Percentiles rank a stretch among this genome's conserved stretches.
These are phyloP conservation scores for Mesorhabditis belari DNA, from an alignment of 2,888 invertebrate genomes.

Conservation along the genomic window DNA sequence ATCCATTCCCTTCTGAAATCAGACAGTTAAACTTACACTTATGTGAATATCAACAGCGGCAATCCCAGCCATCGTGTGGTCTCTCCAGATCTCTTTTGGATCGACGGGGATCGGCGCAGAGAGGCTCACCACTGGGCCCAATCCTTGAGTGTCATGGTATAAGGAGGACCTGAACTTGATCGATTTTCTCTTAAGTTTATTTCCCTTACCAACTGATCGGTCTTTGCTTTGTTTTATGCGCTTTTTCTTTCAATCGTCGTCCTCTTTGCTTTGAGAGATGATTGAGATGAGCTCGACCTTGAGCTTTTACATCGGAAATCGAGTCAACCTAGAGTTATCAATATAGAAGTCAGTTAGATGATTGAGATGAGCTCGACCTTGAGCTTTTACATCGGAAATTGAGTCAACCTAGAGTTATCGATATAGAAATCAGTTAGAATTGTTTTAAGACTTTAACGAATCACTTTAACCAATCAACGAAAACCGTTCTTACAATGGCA, in stretches of 20 bases:
- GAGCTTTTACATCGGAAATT: background rate
- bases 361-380: background rate
- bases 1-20: too few species aligned
- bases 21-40: too few species aligned
- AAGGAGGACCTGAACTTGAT: constrained; percentile 27
- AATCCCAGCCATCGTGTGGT: constrained; percentile 30
- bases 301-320: constrained; percentile 44
- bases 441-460: too few species aligned
- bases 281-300: constrained; percentile 38
- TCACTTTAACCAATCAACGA: too few species aligned
- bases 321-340: constrained; percentile 42
- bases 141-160: constrained; percentile 48
- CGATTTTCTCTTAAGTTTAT: background rate
- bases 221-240: constrained; percentile 9
- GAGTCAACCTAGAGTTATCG: background rate
- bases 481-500: constrained; percentile 3
- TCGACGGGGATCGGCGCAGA: constrained; percentile 34
- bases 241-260: constrained; percentile 3
- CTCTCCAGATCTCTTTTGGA: constrained; percentile 16
- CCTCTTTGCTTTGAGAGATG: constrained; percentile 24
- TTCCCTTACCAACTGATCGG: constrained; percentile 31
- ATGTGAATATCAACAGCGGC: constrained; percentile 29
- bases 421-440: too few species aligned
- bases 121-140: constrained; percentile 38
- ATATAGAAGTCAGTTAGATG: too few species aligned